phyloP scores from a whole-genome alignment of 2,113 vertebrate genomes.

The Eira barbara region DNA sequence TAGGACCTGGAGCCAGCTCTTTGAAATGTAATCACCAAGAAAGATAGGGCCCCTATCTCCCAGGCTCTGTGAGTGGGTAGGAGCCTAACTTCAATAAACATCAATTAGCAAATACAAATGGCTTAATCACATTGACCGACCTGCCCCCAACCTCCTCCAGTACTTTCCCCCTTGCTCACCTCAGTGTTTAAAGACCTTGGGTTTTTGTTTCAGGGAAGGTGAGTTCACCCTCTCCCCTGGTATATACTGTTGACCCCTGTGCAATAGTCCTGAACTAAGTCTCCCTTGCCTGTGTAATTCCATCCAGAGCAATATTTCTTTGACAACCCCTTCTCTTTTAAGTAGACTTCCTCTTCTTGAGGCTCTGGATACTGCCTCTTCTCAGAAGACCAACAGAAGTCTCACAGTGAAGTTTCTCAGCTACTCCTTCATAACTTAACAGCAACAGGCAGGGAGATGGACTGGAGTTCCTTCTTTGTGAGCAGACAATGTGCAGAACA shows the following conservation, averaged over 20 bases:
- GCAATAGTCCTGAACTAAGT: background rate
- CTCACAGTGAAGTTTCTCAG: background rate
- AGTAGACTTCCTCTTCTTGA: background rate
- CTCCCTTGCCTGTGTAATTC: background rate
- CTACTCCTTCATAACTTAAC: background rate
- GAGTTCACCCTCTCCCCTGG: background rate
- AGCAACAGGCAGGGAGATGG: background rate
- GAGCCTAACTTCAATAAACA: background rate
- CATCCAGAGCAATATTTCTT: background rate
- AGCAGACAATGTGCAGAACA: background rate
- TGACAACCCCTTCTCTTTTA: background rate
- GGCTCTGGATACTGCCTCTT: background rate
- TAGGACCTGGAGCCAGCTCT: background rate
- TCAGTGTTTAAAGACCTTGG: background rate
- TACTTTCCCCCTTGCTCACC: background rate
- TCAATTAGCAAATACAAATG: background rate
- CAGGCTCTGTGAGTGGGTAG: background rate
- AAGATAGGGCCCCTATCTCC: background rate
- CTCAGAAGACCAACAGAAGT: background rate
- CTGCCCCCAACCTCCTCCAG: background rate
- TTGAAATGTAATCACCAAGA: background rate
- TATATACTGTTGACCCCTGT: background rate
- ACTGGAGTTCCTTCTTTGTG: background rate
- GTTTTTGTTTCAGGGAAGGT: background rate
- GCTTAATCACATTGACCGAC: background rate